Conservation (phyloP, 1,140 invertebrate genomes). For the Limonius californicus region DNA sequence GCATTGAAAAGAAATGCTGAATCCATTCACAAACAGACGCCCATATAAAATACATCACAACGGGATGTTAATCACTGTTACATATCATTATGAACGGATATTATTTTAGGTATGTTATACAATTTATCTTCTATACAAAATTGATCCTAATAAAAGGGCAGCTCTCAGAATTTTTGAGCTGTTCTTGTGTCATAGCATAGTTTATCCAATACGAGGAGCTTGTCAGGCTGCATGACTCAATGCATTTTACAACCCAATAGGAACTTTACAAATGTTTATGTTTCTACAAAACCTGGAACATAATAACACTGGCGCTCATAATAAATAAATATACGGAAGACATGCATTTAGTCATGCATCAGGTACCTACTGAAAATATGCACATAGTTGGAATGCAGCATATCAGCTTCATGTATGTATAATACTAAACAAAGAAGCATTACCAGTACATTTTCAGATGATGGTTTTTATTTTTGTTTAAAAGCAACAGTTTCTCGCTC, state of each 20-base stretch:
- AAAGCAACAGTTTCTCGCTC: no score
- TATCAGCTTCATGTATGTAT: no score
- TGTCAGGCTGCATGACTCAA: constrained; percentile 3
- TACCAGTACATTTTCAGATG: no score
- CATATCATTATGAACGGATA: constrained; percentile 33
- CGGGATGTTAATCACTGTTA: constrained; percentile 29
- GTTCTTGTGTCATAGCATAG: neutral
- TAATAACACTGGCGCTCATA: constrained; percentile 4
- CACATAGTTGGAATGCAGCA: constrained; percentile 1
- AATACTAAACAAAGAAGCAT: no score
- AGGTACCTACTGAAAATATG: constrained; percentile 2
- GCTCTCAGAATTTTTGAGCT: neutral
- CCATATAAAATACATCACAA: constrained; percentile 39
- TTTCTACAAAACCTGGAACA: neutral
- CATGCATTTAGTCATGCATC: constrained; percentile 5
- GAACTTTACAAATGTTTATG: constrained; percentile 7
- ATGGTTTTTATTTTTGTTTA: no score
- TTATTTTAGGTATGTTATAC: constrained; percentile 39
- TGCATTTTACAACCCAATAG: constrained; percentile 12
- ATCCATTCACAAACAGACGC: constrained; percentile 26
- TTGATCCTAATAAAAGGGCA: constrained; percentile 37
- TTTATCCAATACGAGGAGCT: neutral
- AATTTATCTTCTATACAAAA: constrained; percentile 44
- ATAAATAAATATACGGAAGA: constrained; percentile 6
- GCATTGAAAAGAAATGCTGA: constrained; percentile 20